Percentiles rank a stretch among this genome's conserved stretches.
Conservation (phyloP, 2,888 invertebrate species). For the Lathronympha strigana region DNA sequence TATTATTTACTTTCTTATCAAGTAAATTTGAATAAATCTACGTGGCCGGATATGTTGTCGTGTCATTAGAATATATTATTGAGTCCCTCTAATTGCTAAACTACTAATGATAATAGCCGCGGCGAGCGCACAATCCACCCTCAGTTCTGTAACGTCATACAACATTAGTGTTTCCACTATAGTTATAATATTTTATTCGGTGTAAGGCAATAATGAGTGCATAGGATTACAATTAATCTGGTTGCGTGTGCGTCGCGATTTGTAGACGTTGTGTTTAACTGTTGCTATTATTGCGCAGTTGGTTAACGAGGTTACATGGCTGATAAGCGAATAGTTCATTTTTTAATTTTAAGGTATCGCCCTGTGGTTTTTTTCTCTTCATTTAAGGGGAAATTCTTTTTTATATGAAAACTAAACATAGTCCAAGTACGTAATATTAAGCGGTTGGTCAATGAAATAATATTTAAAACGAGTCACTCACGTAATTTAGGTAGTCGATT, state of each 20-base stretch:
- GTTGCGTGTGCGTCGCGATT: conserved; percentile 23
- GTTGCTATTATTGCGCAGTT: conserved; percentile 3
- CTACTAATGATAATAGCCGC: conserved; percentile 35
- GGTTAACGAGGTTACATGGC: conserved; percentile 1
- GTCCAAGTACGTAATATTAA: too few relatives aligned
- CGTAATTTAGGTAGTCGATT: too few relatives aligned
- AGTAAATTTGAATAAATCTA: neutral
- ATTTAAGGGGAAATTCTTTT: too few relatives aligned
- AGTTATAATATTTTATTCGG: neutral
- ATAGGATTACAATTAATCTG: conserved; percentile 11
- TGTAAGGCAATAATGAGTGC: conserved; percentile 9
- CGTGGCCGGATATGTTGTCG: neutral
- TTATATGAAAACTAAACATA: too few relatives aligned
- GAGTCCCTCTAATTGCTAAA: conserved; percentile 2
- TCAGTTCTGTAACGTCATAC: neutral
- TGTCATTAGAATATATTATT: neutral
- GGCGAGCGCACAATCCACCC: neutral
- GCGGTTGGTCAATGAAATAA: too few relatives aligned
- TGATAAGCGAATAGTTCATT: neutral
- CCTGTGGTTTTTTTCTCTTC: too few relatives aligned
- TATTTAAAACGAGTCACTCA: too few relatives aligned
- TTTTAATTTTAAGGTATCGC: neutral
- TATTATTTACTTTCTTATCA: neutral
- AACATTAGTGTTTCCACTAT: neutral
- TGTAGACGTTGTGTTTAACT: conserved; percentile 7